Evolutionary conservation across 2,888 invertebrate species (phyloP), one percentile per base, ranked within the genome.

Genomic region (Cryptosula pallasiana): DNA sequence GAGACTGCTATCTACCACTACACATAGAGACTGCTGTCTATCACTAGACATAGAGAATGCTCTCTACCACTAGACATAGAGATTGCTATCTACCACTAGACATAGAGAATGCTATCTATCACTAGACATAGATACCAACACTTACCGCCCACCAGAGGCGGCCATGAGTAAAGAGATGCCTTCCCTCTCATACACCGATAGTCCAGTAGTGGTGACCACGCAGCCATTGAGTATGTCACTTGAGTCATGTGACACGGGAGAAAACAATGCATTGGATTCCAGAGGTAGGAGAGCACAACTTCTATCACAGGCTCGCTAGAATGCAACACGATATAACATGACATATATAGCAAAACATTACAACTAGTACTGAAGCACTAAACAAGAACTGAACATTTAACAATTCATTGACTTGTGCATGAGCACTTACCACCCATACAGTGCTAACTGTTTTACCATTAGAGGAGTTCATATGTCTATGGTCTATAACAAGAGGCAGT

Each of bases 171-270:
- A 5, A 13, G 63, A 63, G 25, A 63, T 63, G 32, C 29, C 63
- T 9, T 32, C 34, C 63, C 63, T 63, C 34, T 63, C 63, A 63
- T 20, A 32, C 29, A 32, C 63, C 13, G 63, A 63, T 32, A 63
- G 32, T 27, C 63, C 63, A 9, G 63, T 63, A 34, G 63, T 63
- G 63, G 32, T 63, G 2, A 63, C 32, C 1, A 63, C 63, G 32
- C 63, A 63, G 34, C 32, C 32, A 25, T 27, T 9, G 27, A 63
- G 63, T 9, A 32, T 9, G 9, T 20, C 32, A 63, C 5, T 13
- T 13, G 13, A 5, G 34, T 16, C 5, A 16, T 27, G 16, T 13
- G 86, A 84, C 34, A 88, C 78, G 0, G 87, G 87, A 69, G 91
- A 75, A 74, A 81, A 84, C 13, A 85, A 74, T 27, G 77, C 76